Base-by-base conservation (phyloP, 1,140 invertebrate species). In the Nomia melanderi region DNA sequence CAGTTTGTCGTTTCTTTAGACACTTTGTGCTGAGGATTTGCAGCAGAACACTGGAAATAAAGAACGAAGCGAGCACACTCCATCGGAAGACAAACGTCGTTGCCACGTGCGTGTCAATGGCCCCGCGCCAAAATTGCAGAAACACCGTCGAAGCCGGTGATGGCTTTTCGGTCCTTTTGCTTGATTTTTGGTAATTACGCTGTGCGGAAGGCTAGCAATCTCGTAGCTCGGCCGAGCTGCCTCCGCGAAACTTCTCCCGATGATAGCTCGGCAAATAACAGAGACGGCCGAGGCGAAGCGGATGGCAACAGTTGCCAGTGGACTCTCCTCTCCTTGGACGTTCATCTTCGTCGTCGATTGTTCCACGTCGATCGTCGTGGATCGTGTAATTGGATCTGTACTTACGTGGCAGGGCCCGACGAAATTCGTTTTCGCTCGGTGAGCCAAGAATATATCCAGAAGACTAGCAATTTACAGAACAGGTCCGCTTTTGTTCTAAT, bases 171-270 rank as follows among this genome's bases (percentile, higher is more conserved):
- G 65, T 87, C 77, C 44, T 87, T 82, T 87, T 87, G 86, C 83
- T 87, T 81, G 74, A 87, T 87, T 87, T 84, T 87, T 87, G 86
- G 86, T 87, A 87, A 87, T 87, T 87, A 87, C 84, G 85, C 72
- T 63, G 81, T 81, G 72, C 72, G 72, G 80, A 82, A 78, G 79
- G 73, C 81, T 79, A 77, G 86, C 84, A 87, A 87, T 87, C 84
- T 87, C 76, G 76, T 71, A 84, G 78, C 66, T 71, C 27, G 77
- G 44, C 33, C 47, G 60, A 47, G 70, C 62, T 66, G 66, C 74
- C 74, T 71, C 78, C 76, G 81, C 76, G 80, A 83, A 83, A 83
- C 81, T 81, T 85, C 71, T 70, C 50, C 79, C 78, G 83, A 84
- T 81, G 83, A 87, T 87, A 84, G 83, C 81, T 85, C 79, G 83